Conservation (phyloP, 1,140 invertebrate species). For the Heliconius hewitsoni region DNA sequence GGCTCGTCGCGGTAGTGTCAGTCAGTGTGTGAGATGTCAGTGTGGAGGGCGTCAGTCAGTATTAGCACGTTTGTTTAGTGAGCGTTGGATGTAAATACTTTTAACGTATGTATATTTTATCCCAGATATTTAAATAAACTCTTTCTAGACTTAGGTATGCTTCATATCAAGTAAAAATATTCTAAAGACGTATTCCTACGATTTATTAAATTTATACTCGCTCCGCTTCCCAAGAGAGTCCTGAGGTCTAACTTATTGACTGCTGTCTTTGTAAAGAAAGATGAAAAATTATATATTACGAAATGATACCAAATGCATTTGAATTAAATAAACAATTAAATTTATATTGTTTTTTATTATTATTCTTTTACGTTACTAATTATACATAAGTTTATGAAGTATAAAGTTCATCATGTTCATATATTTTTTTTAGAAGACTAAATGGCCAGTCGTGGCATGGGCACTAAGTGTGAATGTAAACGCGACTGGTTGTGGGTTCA, state of each 20-base stretch:
- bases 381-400: too few relatives aligned
- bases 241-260: conserved; percentile 17
- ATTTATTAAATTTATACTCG: conserved; percentile 30
- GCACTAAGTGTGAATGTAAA: too few relatives aligned
- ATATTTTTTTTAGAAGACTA: too few relatives aligned
- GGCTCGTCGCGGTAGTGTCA: too few relatives aligned
- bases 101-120: conserved; percentile 31
- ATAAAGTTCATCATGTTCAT: too few relatives aligned
- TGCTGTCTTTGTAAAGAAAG: conserved; percentile 20
- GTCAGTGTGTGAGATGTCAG: not conserved
- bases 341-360: conserved; percentile 15
- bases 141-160: conserved; percentile 20
- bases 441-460: too few relatives aligned
- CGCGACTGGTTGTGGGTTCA: too few relatives aligned
- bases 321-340: conserved; percentile 27
- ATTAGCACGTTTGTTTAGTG: conserved; percentile 24
- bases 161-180: conserved; percentile 33
- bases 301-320: conserved; percentile 40
- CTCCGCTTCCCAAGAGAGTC: conserved; percentile 11
- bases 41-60: conserved; percentile 19
- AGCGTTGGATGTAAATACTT: conserved; percentile 34
- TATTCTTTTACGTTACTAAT: too few relatives aligned
- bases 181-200: conserved; percentile 35
- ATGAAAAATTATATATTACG: conserved; percentile 25
- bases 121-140: conserved; percentile 28